phyloP scores from a whole-genome alignment of 2,113 vertebrate genomes.

The Cinclus mexicanus region DNA sequence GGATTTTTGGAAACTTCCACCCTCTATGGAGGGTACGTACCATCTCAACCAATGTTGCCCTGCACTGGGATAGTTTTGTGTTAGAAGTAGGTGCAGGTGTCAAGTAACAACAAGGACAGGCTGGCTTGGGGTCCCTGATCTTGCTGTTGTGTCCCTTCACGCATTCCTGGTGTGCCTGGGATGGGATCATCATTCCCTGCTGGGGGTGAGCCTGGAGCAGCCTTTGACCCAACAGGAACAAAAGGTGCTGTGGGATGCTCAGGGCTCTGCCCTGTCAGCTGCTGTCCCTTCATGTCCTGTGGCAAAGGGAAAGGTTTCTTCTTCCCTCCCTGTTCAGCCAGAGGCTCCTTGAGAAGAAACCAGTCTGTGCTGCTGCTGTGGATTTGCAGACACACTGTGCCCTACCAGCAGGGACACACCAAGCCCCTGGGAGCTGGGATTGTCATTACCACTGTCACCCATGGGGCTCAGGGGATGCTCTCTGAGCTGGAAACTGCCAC shows the following conservation, averaged over 20 bases:
- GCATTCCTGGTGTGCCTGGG: neutral
- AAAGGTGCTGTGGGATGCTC: neutral
- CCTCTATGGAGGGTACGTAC: neutral
- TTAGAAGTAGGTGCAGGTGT: rapidly evolving
- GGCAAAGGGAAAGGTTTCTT: neutral
- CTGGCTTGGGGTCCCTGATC: neutral
- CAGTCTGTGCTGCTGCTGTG: neutral
- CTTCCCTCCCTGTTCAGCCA: neutral
- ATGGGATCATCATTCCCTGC: neutral
- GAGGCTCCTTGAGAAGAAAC: rapidly evolving
- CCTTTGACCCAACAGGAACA: neutral
- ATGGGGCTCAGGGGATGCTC: neutral
- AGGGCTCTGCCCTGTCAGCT: neutral
- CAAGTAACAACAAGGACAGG: neutral
- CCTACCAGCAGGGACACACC: rapidly evolving
- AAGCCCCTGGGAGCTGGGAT: neutral
- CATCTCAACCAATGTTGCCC: rapidly evolving
- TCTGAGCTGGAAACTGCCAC: neutral
- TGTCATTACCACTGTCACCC: neutral
- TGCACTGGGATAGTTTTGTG: neutral
- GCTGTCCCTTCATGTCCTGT: rapidly evolving
- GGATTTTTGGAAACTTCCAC: neutral
- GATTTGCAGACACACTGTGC: neutral
- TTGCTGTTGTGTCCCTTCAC: rapidly evolving
- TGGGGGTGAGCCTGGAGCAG: neutral